Conservation (phyloP, 2,113 vertebrate species). For the Percopsis transmontana region DNA sequence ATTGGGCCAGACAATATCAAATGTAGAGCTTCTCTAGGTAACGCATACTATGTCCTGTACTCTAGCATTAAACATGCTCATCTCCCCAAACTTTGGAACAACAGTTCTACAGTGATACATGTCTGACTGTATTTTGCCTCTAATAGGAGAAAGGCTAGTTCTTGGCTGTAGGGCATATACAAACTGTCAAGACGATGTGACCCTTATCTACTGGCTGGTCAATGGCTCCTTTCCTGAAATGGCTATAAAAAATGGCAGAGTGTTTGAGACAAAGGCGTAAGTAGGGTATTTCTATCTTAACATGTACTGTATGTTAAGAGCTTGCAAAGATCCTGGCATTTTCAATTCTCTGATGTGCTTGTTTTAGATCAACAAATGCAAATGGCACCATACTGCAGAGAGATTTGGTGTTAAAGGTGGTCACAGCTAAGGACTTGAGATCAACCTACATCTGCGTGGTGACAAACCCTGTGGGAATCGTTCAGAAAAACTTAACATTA, state of each 20-base stretch:
- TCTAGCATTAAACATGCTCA: too few species aligned
- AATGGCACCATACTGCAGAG: slow-evolving; percentile 48
- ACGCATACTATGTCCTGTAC: background rate
- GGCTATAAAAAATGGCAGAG: slow-evolving; percentile 28
- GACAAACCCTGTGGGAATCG: slow-evolving; percentile 41
- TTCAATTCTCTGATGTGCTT: background rate
- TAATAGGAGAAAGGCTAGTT: slow-evolving; percentile 49
- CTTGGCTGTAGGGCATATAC: slow-evolving; percentile 58
- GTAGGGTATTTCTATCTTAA: slow-evolving; percentile 27
- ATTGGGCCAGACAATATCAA: slow-evolving; percentile 24
- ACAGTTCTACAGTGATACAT: background rate
- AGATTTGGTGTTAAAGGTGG: slow-evolving; percentile 54
- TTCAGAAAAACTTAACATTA: slow-evolving; percentile 28
- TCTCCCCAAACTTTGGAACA: background rate
- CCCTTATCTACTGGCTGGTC: slow-evolving; percentile 83
- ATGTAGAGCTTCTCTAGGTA: slow-evolving; percentile 52
- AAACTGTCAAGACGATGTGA: slow-evolving; percentile 41
- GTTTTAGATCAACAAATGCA: slow-evolving; percentile 41
- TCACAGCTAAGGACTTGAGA: slow-evolving; percentile 45
- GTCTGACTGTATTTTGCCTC: background rate
- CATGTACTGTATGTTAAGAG: background rate
- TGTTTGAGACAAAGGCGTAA: slow-evolving; percentile 71
- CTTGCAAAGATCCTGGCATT: background rate
- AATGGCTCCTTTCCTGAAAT: slow-evolving; percentile 79
- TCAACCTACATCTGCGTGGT: slow-evolving; percentile 71